Conservation (phyloP, 2,888 invertebrate species). For the Nemoura dubitans region DNA sequence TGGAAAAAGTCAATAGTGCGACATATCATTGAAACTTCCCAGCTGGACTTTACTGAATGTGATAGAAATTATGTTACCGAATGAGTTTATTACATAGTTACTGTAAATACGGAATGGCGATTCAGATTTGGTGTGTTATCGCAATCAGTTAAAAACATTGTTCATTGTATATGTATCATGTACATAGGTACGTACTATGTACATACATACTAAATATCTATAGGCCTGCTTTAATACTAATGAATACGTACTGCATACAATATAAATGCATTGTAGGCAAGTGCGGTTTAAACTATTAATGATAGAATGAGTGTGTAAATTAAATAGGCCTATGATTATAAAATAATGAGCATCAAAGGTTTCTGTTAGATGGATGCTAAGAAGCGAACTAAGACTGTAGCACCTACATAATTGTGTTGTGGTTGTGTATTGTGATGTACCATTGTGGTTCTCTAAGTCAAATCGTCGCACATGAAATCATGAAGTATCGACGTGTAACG, state of each 20-base stretch:
- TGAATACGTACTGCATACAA: conserved; percentile 33
- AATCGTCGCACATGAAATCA: conserved; percentile 28
- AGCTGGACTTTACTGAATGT: conserved; percentile 31
- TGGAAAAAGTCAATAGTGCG: background rate
- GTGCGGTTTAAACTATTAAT: background rate
- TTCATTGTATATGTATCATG: background rate
- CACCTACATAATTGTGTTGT: conserved; percentile 38
- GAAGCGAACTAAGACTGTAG: conserved; percentile 40
- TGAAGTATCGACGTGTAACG: conserved; percentile 20
- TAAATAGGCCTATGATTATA: background rate
- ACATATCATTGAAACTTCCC: conserved; percentile 38
- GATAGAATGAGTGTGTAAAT: conserved; percentile 21
- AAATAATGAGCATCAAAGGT: background rate
- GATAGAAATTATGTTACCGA: conserved; percentile 42
- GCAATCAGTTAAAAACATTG: conserved; percentile 30
- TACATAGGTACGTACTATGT: conserved; percentile 7
- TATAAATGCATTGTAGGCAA: conserved; percentile 26
- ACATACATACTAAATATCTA: background rate
- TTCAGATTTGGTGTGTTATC: conserved; percentile 3
- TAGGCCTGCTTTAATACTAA: conserved; percentile 7
- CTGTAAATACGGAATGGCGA: background rate
- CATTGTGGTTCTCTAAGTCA: conserved; percentile 37
- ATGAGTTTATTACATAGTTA: conserved; percentile 17
- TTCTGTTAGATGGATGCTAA: conserved; percentile 16
- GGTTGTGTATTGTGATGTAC: conserved; percentile 36